These are phyloP conservation scores for Pollenia amentaria DNA, from an alignment of 2,888 invertebrate species.

Conservation along the genomic window DNA sequence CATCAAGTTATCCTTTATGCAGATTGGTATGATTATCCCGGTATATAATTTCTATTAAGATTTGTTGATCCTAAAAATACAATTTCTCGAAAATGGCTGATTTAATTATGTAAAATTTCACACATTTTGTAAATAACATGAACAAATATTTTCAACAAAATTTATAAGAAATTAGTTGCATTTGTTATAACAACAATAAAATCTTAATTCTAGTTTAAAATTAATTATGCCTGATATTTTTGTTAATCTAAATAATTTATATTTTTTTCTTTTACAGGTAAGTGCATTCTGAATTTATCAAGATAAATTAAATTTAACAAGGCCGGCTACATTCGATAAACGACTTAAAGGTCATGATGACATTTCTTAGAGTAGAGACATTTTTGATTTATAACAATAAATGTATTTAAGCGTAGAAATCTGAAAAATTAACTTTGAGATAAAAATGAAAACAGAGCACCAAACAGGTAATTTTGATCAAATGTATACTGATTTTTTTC, in stretches of 20 bases:
- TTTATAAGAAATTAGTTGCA: constrained; percentile 42
- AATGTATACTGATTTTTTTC: neutral
- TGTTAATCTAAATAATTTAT: constrained; percentile 1
- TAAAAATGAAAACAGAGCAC: neutral
- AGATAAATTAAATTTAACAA: neutral
- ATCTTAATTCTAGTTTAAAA: neutral
- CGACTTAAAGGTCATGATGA: neutral
- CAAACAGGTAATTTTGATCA: constrained; percentile 24
- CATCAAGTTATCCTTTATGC: no score
- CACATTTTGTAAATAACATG: constrained; percentile 10
- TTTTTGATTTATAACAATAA: neutral
- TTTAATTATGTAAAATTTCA: no score
- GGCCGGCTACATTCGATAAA: neutral
- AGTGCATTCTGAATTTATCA: constrained; percentile 13
- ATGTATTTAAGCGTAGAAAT: neutral
- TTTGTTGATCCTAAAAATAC: no score
- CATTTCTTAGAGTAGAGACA: neutral
- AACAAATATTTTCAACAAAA: neutral
- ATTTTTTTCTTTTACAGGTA: constrained; percentile 56
- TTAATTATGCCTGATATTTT: neutral
- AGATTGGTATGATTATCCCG: no score
- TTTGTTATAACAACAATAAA: constrained; percentile 27
- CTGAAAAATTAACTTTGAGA: neutral
- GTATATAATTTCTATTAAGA: no score
- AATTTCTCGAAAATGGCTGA: no score